Evolutionary conservation across 92 coral and sea anemone genomes (phyloP).

Genomic region (Palythoa caribaeorum): DNA sequence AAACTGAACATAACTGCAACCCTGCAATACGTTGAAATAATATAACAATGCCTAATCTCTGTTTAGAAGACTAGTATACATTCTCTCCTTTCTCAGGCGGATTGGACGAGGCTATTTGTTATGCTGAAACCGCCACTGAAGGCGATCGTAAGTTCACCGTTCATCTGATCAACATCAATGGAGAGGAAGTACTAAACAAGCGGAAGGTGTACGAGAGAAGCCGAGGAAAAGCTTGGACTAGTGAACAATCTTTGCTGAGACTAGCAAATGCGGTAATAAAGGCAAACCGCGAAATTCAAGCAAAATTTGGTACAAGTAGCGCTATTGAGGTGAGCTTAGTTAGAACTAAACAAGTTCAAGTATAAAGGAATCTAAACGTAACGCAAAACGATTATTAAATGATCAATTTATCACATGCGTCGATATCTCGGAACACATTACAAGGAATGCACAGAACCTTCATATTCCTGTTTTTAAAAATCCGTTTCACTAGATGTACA

Average conservation of each 20-base stretch:
- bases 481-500: too few relatives aligned
- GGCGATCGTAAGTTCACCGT: constrained; percentile 66
- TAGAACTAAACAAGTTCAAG: too few relatives aligned
- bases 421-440: too few relatives aligned
- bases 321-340: constrained; percentile 57
- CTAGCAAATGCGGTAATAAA: constrained; percentile 60
- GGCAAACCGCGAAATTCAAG: constrained; percentile 52
- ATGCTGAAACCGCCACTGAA: constrained; percentile 73
- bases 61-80: neutral
- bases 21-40: too few relatives aligned
- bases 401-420: too few relatives aligned
- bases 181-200: constrained; percentile 71
- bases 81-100: constrained; percentile 42
- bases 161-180: constrained; percentile 73
- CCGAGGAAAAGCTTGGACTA: constrained; percentile 69
- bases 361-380: too few relatives aligned
- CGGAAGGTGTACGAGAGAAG: constrained; percentile 72
- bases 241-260: constrained; percentile 61
- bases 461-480: too few relatives aligned
- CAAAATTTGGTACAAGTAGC: constrained; percentile 32
- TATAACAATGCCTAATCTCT: too few relatives aligned
- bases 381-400: too few relatives aligned
- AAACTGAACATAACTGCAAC: too few relatives aligned
- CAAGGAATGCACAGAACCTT: too few relatives aligned
- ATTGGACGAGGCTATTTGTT: constrained; percentile 70